A percentile compares a stretch with the other conserved stretches of the same genome.
Conservation (phyloP, 2,797 vertebrate genomes). For the Ispidina picta region DNA sequence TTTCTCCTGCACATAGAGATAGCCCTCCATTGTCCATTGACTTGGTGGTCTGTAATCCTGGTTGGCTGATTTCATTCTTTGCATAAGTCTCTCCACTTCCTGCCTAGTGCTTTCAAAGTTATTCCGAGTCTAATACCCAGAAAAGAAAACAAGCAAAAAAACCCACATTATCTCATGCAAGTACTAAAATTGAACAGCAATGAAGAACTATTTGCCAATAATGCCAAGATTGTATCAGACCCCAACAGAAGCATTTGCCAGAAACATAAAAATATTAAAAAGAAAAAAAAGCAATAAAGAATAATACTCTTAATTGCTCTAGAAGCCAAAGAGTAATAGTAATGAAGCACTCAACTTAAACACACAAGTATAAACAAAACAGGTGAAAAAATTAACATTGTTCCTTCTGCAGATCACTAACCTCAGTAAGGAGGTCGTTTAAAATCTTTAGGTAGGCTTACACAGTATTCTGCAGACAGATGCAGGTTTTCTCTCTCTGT, state of each 20-base stretch:
- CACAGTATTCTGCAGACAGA: background rate
- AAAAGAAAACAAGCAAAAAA: conserved; percentile 7
- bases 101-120: conserved; percentile 98
- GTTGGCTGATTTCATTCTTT: conserved; percentile 93
- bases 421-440: background rate
- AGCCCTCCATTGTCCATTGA: conserved; percentile 96
- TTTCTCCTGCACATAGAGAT: conserved; percentile 96
- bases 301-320: background rate
- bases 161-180: background rate
- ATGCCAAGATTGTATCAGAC: background rate
- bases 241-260: background rate
- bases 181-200: background rate
- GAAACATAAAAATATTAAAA: background rate
- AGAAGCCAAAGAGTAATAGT: background rate
- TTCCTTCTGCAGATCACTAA: background rate
- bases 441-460: background rate
- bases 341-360: background rate
- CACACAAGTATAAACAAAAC: background rate
- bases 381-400: background rate
- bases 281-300: background rate
- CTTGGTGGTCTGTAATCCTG: conserved; percentile 93
- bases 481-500: background rate
- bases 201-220: background rate
- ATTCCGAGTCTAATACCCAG: conserved; percentile 87
- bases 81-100: conserved; percentile 96